Evolutionary conservation across 2,113 vertebrate species (phyloP).

Genomic region (Pedionomus torquatus): DNA sequence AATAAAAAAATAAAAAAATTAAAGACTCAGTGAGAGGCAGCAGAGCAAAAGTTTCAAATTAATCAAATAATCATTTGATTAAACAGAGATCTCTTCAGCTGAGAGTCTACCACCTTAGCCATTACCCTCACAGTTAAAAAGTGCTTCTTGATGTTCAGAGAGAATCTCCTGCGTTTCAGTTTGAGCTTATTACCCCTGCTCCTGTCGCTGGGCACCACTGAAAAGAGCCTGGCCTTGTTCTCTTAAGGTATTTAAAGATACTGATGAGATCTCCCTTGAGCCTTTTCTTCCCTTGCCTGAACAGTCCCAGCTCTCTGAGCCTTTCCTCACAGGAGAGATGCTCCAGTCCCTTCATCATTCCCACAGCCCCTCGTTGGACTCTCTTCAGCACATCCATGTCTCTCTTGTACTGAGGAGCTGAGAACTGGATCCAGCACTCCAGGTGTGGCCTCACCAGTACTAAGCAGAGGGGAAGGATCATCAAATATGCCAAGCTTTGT

Average conservation of each 20-base stretch:
- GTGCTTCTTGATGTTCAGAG: background rate
- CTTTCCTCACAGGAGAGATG: background rate
- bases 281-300: background rate
- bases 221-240: background rate
- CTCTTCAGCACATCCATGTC: background rate
- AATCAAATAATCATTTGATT: background rate
- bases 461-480: background rate
- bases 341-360: background rate
- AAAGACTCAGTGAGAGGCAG: background rate
- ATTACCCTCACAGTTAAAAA: background rate
- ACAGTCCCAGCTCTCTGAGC: background rate
- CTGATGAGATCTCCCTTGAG: background rate
- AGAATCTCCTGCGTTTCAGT: background rate
- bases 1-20: background rate
- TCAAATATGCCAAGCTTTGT: accelerated
- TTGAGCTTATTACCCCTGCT: background rate
- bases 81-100: background rate
- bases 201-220: too few relatives aligned
- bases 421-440: background rate
- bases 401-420: background rate
- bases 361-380: background rate
- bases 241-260: background rate
- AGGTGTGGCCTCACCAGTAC: background rate
- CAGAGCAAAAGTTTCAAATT: background rate
- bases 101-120: background rate